Conservation (phyloP, 2,888 invertebrate species). For the Drosophila neotestacea region DNA sequence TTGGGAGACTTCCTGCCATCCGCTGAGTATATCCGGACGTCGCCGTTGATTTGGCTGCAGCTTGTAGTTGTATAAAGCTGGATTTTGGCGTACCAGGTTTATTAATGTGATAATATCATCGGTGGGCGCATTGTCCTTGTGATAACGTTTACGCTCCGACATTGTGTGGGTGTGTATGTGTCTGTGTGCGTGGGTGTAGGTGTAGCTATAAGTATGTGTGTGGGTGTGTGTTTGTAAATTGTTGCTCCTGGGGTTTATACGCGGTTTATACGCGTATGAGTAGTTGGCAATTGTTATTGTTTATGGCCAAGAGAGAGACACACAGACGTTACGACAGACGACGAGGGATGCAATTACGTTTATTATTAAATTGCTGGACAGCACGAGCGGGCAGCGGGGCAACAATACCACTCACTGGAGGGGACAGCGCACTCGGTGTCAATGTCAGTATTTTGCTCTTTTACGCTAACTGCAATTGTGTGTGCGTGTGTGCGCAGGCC, state of each 20-base stretch:
- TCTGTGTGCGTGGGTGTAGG: background rate
- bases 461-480: slow-evolving; percentile 86
- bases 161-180: slow-evolving; percentile 86
- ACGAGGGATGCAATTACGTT: slow-evolving; percentile 14
- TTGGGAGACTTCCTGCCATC: slow-evolving; percentile 82
- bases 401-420: background rate
- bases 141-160: slow-evolving; percentile 87
- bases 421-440: slow-evolving; percentile 87
- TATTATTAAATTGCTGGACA: slow-evolving; percentile 18
- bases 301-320: slow-evolving; percentile 1
- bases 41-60: slow-evolving; percentile 80
- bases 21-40: slow-evolving; percentile 79
- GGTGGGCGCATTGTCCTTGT: slow-evolving; percentile 82
- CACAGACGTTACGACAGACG: slow-evolving; percentile 5
- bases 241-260: slow-evolving; percentile 10
- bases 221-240: slow-evolving; percentile 6
- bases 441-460: slow-evolving; percentile 23
- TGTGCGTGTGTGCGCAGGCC: slow-evolving; percentile 35
- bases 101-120: slow-evolving; percentile 83
- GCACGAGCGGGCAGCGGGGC: slow-evolving; percentile 79
- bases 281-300: slow-evolving; percentile 34
- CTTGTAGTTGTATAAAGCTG: slow-evolving; percentile 83
- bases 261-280: background rate
- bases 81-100: slow-evolving; percentile 82
- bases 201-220: no score